These are phyloP conservation scores for Selene dorsalis DNA, from an alignment of 2,797 vertebrate genomes.

Conservation along the genomic window DNA sequence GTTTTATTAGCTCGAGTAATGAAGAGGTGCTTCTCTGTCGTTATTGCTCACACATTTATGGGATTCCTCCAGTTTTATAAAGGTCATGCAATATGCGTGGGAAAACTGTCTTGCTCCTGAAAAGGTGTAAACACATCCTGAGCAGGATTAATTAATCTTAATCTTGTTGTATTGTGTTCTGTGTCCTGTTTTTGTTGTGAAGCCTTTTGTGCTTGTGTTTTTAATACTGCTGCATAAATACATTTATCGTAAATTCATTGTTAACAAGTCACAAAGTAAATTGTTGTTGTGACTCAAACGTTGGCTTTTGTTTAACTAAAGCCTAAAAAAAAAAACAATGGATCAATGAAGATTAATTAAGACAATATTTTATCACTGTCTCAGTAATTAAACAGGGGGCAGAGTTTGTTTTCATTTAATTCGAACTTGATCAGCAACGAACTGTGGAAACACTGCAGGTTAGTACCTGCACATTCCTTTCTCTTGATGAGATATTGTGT, in stretches of 20 bases:
- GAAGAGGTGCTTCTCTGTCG: not conserved
- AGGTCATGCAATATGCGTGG: not conserved
- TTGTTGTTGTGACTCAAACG: not conserved
- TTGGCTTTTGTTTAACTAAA: not conserved
- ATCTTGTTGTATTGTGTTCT: not conserved
- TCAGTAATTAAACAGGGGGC: not conserved
- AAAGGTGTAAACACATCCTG: not conserved
- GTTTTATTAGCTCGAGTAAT: not conserved
- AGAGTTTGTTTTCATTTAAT: not conserved
- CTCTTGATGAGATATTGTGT: not conserved
- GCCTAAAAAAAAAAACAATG: not conserved
- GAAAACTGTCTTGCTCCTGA: not conserved
- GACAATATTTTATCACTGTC: not conserved
- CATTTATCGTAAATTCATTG: not conserved
- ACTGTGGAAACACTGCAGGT: not conserved
- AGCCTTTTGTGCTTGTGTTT: not conserved
- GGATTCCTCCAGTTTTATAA: not conserved
- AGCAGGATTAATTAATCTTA: not conserved
- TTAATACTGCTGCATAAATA: not conserved
- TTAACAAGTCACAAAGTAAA: not conserved
- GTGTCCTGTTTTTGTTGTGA: not conserved
- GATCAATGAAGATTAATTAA: not conserved
- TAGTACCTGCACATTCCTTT: not conserved
- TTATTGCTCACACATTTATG: not conserved
- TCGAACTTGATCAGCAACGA: not conserved